Evolutionary conservation across 2,113 vertebrate genomes (phyloP).

Genomic region (Psittacus erithacus): DNA sequence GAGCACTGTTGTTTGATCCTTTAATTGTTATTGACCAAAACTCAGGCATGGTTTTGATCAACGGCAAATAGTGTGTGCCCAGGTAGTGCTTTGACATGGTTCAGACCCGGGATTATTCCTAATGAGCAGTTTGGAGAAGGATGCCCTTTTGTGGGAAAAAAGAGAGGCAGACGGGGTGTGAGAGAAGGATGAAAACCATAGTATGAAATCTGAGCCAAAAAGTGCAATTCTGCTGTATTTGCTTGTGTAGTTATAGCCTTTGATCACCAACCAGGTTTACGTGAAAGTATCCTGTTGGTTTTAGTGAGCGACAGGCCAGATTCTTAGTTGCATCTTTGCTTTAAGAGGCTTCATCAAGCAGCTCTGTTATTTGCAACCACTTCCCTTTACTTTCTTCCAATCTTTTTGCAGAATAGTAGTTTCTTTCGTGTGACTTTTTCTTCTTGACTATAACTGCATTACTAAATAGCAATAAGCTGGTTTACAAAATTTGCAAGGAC

Average conservation of each 20-base stretch:
- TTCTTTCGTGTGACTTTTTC: background rate
- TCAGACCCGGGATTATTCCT: background rate
- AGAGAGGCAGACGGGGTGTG: background rate
- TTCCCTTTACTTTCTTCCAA: background rate
- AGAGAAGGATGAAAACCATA: background rate
- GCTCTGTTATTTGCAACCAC: background rate
- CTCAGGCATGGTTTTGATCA: background rate
- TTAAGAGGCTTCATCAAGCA: background rate
- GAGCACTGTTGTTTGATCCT: background rate
- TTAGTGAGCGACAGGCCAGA: background rate
- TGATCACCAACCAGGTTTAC: background rate
- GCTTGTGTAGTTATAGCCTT: background rate
- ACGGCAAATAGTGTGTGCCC: rapidly evolving
- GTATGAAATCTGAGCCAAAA: background rate
- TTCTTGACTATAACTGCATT: background rate
- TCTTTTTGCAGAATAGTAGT: background rate
- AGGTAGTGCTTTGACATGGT: background rate
- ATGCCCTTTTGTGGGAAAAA: background rate
- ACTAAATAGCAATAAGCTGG: background rate
- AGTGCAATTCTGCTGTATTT: background rate
- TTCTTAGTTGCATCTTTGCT: background rate
- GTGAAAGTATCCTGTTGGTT: background rate
- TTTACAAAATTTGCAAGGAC: background rate
- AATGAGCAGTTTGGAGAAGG: background rate
- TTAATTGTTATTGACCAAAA: background rate